phyloP scores from a whole-genome alignment of 2,888 invertebrate genomes.

The Coenonympha arcania region DNA sequence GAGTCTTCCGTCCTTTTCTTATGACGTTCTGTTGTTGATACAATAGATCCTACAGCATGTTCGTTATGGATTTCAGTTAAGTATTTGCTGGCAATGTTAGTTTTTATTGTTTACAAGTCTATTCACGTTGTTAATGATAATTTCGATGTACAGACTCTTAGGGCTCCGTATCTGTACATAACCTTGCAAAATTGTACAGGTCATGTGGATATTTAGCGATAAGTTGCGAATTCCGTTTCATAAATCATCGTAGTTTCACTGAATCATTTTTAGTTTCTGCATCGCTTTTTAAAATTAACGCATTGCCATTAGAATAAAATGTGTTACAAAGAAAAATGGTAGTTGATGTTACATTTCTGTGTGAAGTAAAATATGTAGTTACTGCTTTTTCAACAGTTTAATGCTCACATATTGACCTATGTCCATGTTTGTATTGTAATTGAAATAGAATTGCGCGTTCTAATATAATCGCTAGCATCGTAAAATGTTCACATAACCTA shows the following conservation, averaged over 20 bases:
- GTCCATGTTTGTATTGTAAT: conserved; percentile 40
- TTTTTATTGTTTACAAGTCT: conserved; percentile 27
- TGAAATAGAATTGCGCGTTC: conserved; percentile 36
- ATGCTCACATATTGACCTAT: conserved; percentile 33
- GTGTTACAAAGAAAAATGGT: conserved; percentile 70
- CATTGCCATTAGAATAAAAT: conserved; percentile 48
- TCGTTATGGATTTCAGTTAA: conserved; percentile 31
- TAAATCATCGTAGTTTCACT: conserved; percentile 48
- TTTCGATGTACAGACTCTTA: conserved; percentile 40
- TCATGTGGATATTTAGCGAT: conserved; percentile 75
- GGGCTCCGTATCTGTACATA: conserved; percentile 58
- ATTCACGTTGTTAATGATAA: conserved; percentile 27
- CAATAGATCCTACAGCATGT: conserved; percentile 11
- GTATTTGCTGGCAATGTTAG: conserved; percentile 42
- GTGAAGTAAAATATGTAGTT: conserved; percentile 41
- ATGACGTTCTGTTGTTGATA: conserved; percentile 36
- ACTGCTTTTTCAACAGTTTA: conserved; percentile 46
- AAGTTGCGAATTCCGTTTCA: conserved; percentile 52
- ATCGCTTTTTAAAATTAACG: conserved; percentile 46
- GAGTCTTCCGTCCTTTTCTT: conserved; percentile 70
- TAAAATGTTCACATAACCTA: conserved; percentile 76
- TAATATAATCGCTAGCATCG: conserved; percentile 67
- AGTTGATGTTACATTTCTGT: conserved; percentile 44
- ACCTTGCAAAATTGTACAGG: conserved; percentile 62
- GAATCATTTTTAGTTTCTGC: conserved; percentile 48